Evolutionary conservation across 2,113 vertebrate genomes (phyloP).

Genomic region (Ursus arctos): DNA sequence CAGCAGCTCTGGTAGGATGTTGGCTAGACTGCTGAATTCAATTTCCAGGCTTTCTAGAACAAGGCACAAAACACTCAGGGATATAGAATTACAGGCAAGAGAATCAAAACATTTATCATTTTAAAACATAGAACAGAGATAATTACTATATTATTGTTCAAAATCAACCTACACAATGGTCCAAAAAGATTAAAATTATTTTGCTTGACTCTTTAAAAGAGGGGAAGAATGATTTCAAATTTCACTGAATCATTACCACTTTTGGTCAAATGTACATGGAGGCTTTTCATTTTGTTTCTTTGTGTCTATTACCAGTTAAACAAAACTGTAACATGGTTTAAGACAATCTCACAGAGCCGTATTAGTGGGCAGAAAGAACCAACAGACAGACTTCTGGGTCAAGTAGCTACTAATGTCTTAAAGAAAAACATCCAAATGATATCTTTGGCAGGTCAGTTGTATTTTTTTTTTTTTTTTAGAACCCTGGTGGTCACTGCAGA

Average conservation of each 20-base stretch:
- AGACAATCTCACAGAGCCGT: not conserved
- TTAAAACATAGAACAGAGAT: not conserved
- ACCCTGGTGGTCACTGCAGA: not conserved
- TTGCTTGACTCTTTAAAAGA: slow-evolving; percentile 8
- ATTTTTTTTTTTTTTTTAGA: not conserved
- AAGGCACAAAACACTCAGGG: slow-evolving; percentile 48
- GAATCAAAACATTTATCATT: not conserved
- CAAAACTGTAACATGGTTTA: not conserved
- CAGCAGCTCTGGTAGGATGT: not conserved
- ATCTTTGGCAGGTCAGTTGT: not conserved
- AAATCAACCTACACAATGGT: not conserved
- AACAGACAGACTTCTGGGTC: not conserved
- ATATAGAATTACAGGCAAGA: not conserved
- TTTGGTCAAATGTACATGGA: not conserved
- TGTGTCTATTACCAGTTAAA: not conserved
- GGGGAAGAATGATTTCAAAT: not conserved
- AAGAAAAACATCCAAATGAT: not conserved
- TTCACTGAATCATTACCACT: not conserved
- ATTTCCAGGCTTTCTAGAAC: slow-evolving; percentile 38
- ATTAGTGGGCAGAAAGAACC: not conserved
- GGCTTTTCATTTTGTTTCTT: not conserved
- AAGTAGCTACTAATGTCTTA: not conserved
- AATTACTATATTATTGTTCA: not conserved
- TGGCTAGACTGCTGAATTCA: slow-evolving; percentile 50
- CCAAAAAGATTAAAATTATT: not conserved